phyloP scores from a whole-genome alignment of 2,113 vertebrate species.

The rabbit (Oryctolagus cuniculus) region mOryCun1.1 NC_091434.1:69319501-69320000 shows the following conservation, averaged over 20 bases:
- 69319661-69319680: background rate
- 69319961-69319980: no score
- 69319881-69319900: no score
- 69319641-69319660: background rate
- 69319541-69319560: background rate
- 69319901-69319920: no score
- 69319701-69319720: background rate
- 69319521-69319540: background rate
- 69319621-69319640: background rate
- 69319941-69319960: no score
- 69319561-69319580: background rate
- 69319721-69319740: background rate
- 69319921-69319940: no score
- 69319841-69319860: background rate
- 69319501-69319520: slow-evolving; percentile 36
- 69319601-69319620: background rate
- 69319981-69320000: no score
- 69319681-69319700: background rate
- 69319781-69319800: background rate
- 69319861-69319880: no score
- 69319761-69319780: background rate
- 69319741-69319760: background rate
- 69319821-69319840: background rate
- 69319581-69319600: background rate
- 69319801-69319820: background rate